These are phyloP conservation scores for Bombycilla garrulus DNA, from an alignment of 2,113 vertebrate genomes.

Conservation along the genomic window DNA sequence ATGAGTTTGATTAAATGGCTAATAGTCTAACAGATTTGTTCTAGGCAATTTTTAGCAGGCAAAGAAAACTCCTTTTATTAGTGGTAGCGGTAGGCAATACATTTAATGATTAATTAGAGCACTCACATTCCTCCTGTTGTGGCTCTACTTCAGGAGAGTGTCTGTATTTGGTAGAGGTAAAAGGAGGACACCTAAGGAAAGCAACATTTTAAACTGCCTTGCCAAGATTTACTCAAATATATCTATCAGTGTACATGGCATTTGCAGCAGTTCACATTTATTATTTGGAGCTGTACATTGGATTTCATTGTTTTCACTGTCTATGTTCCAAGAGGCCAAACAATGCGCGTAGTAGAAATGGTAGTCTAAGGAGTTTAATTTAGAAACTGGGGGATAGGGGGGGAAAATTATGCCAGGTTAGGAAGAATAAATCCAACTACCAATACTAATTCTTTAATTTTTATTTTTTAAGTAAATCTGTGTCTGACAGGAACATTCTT, in stretches of 20 bases:
- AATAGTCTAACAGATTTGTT: background rate
- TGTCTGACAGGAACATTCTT: background rate
- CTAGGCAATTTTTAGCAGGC: background rate
- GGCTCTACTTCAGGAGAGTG: background rate
- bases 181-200: background rate
- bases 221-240: background rate
- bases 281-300: background rate
- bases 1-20: background rate
- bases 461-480: background rate
- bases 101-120: background rate
- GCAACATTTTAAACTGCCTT: background rate
- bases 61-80: background rate
- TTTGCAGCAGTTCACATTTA: background rate
- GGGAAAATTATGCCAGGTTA: background rate
- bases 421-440: background rate
- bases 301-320: background rate
- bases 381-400: background rate
- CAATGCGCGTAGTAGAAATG: background rate
- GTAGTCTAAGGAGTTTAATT: background rate
- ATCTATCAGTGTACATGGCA: background rate
- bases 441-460: background rate
- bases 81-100: background rate
- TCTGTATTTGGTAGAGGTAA: background rate
- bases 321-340: background rate
- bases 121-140: background rate